Conservation (phyloP, 2,797 vertebrate species). For the Enteromius unitaeniatus region DNA sequence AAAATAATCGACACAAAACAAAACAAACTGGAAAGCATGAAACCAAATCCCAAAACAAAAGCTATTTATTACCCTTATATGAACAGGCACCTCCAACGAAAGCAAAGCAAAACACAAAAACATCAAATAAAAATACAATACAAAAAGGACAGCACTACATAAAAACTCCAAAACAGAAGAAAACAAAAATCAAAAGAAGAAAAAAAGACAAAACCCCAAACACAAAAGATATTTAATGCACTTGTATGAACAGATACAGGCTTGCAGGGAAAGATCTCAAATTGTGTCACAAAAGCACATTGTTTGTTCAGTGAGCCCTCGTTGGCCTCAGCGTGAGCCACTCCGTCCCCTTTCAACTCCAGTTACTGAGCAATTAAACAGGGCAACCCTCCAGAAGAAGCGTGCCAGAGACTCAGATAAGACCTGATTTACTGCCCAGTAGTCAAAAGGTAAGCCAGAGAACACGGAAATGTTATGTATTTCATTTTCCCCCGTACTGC, state of each 20-base stretch:
- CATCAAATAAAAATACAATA: not conserved
- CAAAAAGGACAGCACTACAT: not conserved
- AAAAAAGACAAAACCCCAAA: not conserved
- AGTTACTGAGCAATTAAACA: constrained; percentile 8
- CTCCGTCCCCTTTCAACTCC: not conserved
- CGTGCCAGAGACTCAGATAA: constrained; percentile 7
- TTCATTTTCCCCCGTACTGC: not conserved
- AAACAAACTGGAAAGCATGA: not conserved
- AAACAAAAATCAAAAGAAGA: not conserved
- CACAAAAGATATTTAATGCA: not conserved
- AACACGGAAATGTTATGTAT: not conserved
- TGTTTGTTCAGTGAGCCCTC: not conserved
- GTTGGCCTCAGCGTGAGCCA: not conserved
- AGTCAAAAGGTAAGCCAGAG: not conserved
- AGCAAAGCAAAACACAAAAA: not conserved
- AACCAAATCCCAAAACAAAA: not conserved
- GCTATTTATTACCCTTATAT: not conserved
- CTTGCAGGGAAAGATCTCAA: not conserved
- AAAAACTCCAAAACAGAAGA: not conserved
- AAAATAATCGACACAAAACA: not conserved
- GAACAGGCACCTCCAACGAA: not conserved
- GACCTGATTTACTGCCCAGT: constrained; percentile 22
- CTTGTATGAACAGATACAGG: not conserved
- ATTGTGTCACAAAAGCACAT: not conserved
- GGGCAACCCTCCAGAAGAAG: constrained; percentile 10